Conservation (phyloP, 2,797 vertebrate species). For the Schizopygopsis pylzovi region DNA sequence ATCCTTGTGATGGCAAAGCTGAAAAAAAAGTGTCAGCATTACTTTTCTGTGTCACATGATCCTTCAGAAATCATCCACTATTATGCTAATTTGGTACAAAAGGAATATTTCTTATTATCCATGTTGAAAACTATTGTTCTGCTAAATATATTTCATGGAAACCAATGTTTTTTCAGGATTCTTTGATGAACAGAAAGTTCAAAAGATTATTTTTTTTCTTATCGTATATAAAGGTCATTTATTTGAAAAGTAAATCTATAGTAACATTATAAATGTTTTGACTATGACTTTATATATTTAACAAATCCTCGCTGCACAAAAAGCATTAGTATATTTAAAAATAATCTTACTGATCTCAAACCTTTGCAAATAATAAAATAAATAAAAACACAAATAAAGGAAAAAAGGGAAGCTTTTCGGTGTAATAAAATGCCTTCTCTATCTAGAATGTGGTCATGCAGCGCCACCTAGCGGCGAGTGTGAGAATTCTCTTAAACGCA, state of each 20-base stretch:
- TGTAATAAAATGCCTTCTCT: neutral
- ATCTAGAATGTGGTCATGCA: slow-evolving; percentile 43
- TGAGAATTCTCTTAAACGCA: neutral
- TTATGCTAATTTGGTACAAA: too few relatives aligned
- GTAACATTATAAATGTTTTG: neutral
- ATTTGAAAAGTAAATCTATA: neutral
- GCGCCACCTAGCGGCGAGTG: slow-evolving; percentile 71
- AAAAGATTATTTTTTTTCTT: neutral
- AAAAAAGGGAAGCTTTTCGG: neutral
- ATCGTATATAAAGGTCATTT: neutral
- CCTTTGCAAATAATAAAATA: neutral
- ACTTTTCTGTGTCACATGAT: neutral
- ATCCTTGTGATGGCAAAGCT: neutral
- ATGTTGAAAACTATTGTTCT: neutral
- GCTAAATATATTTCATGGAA: neutral
- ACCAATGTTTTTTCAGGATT: neutral
- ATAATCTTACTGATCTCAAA: neutral
- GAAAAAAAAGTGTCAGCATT: neutral
- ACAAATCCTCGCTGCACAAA: neutral
- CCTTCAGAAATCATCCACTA: neutral
- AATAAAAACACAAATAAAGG: neutral
- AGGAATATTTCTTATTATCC: neutral
- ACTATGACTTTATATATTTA: neutral
- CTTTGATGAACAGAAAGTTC: neutral
- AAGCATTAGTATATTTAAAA: neutral